Percentiles rank a stretch among this genome's conserved stretches.
phyloP scores from a whole-genome alignment of 1,140 invertebrate species.

The Rhagoletis zephyria region DNA sequence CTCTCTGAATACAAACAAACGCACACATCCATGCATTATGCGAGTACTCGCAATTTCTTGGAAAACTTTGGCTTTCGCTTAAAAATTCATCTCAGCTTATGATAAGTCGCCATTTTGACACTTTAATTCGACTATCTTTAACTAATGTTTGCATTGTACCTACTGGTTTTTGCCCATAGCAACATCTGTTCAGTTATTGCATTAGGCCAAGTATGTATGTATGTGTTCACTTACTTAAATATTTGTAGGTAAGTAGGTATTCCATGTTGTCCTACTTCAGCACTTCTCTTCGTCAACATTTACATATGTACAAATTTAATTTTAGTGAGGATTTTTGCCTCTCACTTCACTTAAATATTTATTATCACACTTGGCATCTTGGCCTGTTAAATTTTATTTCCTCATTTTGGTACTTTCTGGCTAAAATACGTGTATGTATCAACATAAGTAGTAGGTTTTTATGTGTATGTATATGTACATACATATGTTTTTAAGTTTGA shows the following conservation, averaged over 20 bases:
- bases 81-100: neutral
- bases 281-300: neutral
- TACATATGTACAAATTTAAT: neutral
- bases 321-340: neutral
- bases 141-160: neutral
- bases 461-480: too few relatives aligned
- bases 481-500: too few relatives aligned
- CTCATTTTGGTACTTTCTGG: neutral
- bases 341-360: constrained; percentile 42
- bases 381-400: constrained; percentile 19
- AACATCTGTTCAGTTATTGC: neutral
- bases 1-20: neutral
- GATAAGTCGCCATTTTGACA: constrained; percentile 2
- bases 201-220: neutral
- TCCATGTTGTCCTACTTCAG: neutral
- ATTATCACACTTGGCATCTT: constrained; percentile 17
- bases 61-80: neutral
- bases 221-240: too few relatives aligned
- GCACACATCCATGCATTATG: neutral
- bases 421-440: neutral
- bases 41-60: neutral
- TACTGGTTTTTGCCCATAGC: neutral
- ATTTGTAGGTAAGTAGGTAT: too few relatives aligned
- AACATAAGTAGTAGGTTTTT: neutral
- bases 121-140: constrained; percentile 10